phyloP scores from a whole-genome alignment of 2,888 invertebrate genomes.

The Cosmia trapezina region DNA sequence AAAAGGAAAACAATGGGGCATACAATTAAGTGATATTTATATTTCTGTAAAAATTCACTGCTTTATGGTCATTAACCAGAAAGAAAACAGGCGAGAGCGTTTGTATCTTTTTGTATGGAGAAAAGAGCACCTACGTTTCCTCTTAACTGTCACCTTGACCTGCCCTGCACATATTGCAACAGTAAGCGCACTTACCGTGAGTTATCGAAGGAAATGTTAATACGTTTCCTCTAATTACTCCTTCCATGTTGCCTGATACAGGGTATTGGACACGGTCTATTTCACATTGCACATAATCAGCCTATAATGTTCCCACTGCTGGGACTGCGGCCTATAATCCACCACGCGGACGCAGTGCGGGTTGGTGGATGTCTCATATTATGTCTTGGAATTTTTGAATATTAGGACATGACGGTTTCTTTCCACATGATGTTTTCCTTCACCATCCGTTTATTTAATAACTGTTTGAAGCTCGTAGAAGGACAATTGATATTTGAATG shows the following conservation, averaged over 20 bases:
- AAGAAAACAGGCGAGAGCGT: no score
- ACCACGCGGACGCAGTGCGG: no score
- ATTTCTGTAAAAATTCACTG: no score
- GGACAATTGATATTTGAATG: not conserved
- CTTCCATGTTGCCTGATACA: constrained; percentile 1
- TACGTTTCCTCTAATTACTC: constrained; percentile 18
- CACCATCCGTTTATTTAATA: not conserved
- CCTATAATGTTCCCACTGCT: not conserved
- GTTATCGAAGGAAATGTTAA: constrained; percentile 23
- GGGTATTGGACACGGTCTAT: constrained; percentile 3
- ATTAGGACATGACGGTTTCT: not conserved
- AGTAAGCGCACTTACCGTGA: not conserved
- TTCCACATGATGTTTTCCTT: not conserved
- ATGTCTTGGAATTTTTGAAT: not conserved
- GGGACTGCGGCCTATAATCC: not conserved
- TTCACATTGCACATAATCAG: not conserved
- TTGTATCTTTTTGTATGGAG: no score
- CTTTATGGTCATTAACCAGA: no score
- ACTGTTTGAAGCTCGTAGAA: not conserved
- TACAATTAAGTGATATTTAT: no score
- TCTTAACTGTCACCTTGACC: constrained; percentile 18
- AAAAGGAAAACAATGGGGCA: no score
- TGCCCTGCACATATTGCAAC: not conserved
- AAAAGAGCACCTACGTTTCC: no score
- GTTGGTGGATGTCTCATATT: not conserved